Evolutionary conservation across 2,113 vertebrate genomes (phyloP).

Genomic region (Myxocyprinus asiaticus): DNA sequence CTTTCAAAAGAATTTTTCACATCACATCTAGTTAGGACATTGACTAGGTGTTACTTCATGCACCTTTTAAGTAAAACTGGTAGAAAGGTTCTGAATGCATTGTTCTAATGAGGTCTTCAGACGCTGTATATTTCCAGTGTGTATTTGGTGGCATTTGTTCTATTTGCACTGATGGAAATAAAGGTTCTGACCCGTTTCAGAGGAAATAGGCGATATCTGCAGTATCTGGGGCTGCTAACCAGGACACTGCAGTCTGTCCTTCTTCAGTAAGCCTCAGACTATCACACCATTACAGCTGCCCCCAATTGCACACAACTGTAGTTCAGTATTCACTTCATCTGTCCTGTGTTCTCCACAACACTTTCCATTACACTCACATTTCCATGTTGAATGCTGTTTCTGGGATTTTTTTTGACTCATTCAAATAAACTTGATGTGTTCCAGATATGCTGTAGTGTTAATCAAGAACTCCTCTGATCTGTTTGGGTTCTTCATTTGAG

Average conservation of each 20-base stretch:
- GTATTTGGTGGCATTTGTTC: not conserved
- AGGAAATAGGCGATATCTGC: not conserved
- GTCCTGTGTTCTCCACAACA: not conserved
- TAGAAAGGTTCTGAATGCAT: too few species aligned
- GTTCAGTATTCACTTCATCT: conserved; percentile 1
- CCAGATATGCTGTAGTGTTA: not conserved
- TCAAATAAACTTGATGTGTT: not conserved
- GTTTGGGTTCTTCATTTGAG: not conserved
- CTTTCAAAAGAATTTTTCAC: too few species aligned
- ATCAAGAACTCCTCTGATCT: not conserved
- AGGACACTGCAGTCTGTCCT: conserved; percentile 66
- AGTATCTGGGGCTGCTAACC: conserved; percentile 73
- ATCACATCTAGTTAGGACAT: too few species aligned
- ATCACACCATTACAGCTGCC: conserved; percentile 47
- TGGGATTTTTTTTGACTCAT: not conserved
- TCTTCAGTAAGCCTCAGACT: conserved; percentile 33
- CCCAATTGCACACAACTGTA: conserved; percentile 48
- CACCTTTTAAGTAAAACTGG: too few species aligned
- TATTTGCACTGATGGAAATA: conserved; percentile 9
- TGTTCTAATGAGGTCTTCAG: not conserved
- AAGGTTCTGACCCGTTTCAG: conserved; percentile 40
- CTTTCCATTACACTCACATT: not conserved
- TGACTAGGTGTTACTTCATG: too few species aligned
- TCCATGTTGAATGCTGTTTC: not conserved
- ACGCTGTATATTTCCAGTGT: not conserved